These are phyloP conservation scores for Lymantria monacha DNA, from an alignment of 2,888 invertebrate species.

Conservation along the genomic window DNA sequence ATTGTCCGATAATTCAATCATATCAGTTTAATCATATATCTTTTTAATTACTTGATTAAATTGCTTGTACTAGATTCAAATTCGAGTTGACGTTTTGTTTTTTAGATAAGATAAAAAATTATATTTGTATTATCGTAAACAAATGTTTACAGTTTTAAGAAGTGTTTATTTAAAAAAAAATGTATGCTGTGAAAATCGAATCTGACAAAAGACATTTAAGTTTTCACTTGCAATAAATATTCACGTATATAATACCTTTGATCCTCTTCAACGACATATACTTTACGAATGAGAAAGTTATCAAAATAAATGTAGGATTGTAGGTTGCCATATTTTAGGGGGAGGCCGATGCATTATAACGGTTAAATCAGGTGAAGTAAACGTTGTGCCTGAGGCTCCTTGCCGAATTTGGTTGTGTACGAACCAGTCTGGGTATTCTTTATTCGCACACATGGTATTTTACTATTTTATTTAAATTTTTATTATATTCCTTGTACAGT, in stretches of 20 bases:
- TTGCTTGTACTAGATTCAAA: conserved; percentile 15
- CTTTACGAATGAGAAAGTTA: conserved; percentile 57
- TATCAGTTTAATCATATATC: conserved; percentile 11
- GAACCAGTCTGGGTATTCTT: conserved; percentile 36
- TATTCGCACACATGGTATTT: conserved; percentile 33
- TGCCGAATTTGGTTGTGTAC: conserved; percentile 33
- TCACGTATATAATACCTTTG: conserved; percentile 32
- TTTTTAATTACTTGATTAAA: conserved; percentile 24
- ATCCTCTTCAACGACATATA: conserved; percentile 35
- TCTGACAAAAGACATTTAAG: background rate
- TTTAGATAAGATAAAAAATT: conserved; percentile 17
- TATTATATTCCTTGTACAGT: no score
- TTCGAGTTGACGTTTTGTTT: conserved; percentile 2
- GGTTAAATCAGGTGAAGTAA: conserved; percentile 53
- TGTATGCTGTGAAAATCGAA: background rate
- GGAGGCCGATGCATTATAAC: conserved; percentile 55
- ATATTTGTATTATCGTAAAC: conserved; percentile 5
- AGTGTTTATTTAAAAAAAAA: background rate
- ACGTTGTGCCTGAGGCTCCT: conserved; percentile 31
- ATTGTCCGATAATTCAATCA: conserved; percentile 9
- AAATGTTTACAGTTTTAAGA: conserved; percentile 9
- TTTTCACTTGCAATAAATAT: conserved; percentile 20
- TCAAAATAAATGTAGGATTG: conserved; percentile 63
- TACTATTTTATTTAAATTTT: background rate
- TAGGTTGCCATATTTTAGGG: conserved; percentile 72